These are phyloP conservation scores for Syngnathus acus DNA, from an alignment of 2,797 vertebrate species.

Conservation along the genomic window DNA sequence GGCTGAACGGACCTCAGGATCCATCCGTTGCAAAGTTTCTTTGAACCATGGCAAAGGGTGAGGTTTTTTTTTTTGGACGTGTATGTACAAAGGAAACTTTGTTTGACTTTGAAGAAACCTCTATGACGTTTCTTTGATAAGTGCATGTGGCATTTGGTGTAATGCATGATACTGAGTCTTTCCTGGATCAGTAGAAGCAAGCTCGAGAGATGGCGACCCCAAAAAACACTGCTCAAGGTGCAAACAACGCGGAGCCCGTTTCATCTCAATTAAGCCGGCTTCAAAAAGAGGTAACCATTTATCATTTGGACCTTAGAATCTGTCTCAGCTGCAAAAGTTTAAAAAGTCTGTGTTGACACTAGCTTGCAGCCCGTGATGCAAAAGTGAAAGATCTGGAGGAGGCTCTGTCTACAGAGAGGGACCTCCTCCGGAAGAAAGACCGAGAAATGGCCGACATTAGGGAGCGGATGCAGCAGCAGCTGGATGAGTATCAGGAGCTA, in stretches of 20 bases:
- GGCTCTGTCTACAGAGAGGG: conserved; percentile 78
- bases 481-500: conserved; percentile 95
- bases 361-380: conserved; percentile 89
- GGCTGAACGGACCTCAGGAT: no score
- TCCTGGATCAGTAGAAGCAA: no score
- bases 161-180: no score
- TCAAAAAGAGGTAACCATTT: conserved; percentile 84
- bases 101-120: no score
- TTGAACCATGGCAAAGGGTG: no score
- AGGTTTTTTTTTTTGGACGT: no score
- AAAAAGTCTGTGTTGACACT: not conserved
- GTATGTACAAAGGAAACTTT: no score
- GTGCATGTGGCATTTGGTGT: no score
- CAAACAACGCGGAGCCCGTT: conserved; percentile 77
- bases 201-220: no score
- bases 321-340: not conserved
- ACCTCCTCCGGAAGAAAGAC: conserved; percentile 85
- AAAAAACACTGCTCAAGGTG: no score
- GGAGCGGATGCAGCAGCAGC: conserved; percentile 90
- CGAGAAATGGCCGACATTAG: conserved; percentile 92
- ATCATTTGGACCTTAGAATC: not conserved
- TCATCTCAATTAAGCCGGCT: conserved; percentile 88
- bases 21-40: no score
- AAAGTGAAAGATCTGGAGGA: conserved; percentile 89
- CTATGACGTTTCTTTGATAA: no score